Evolutionary conservation across 2,888 invertebrate genomes (phyloP), one percentile per base, ranked within the genome.

Genomic region (Drosophila melanosoma): DNA sequence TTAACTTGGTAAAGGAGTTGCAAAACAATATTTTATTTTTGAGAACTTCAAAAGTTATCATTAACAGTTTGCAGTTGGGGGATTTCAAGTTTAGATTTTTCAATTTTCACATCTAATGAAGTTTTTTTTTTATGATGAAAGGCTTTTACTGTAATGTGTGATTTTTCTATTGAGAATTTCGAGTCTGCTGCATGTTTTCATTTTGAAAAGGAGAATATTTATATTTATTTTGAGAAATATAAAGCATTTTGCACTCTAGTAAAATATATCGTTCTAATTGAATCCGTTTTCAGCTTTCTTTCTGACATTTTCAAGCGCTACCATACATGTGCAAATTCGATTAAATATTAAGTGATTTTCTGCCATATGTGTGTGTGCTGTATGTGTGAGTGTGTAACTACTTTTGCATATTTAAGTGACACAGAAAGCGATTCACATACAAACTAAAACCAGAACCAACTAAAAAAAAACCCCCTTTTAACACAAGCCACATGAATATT

Each of bases 271-370:
- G 7, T 32, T 59, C 35, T 62, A 52, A 54, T 56, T 69, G 7
- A 36, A 58, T 51, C 15, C 36, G 45, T 23, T 66, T 72, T 45
- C 20, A 42, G 36, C 48, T 67, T 69, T 54, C 20, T 51, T 45
- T 42, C 51, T 42, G n/a, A 35, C 51, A 40, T 58, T 45, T 68
- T 52, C 48, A 62, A 38, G 40, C 32, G 70, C 60, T 70, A 64
- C 40, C 74, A 71, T 72, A 49, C 69, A 76, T 73, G 78, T 71
- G 76, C 71, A 83, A 87, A 85, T 87, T 86, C 86, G 76, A 84
- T 84, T 87, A 84, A 84, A 84, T 82, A 78, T 82, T 87, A 84
- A 84, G 80, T 87, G 82, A 84, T 79, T 81, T 82, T 76, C 57
- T 87, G 64, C 68, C 71, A 65, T 53, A 51, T 73, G 48, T 45